Conservation (phyloP, 2,888 invertebrate genomes). For the Acanthoscelides obtectus region DNA sequence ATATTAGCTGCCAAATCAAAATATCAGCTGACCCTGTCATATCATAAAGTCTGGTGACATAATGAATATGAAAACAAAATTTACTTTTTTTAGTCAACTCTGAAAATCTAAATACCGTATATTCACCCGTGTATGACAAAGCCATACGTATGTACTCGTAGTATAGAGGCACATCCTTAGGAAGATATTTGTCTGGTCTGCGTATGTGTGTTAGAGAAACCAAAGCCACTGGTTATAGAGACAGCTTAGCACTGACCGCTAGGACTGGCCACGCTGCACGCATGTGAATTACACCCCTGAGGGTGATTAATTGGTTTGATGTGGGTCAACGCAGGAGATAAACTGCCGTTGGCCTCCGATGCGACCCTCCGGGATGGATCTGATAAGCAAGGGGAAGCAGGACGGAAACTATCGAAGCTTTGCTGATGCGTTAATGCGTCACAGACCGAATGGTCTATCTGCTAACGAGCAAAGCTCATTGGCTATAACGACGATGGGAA, state of each 20-base stretch:
- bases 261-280: not conserved
- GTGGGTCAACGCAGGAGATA: not conserved
- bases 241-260: not conserved
- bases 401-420: not conserved
- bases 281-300: not conserved
- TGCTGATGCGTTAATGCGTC: not conserved
- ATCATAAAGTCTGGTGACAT: too few relatives aligned
- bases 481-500: too few relatives aligned
- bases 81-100: too few relatives aligned
- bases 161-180: too few relatives aligned
- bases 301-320: not conserved
- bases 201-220: too few relatives aligned
- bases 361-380: not conserved
- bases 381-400: not conserved
- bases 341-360: not conserved
- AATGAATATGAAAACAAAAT: too few relatives aligned
- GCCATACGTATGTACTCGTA: too few relatives aligned
- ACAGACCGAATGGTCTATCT: not conserved
- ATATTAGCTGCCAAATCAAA: too few relatives aligned
- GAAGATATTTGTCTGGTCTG: too few relatives aligned
- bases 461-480: not conserved
- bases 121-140: too few relatives aligned
- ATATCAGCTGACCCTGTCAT: too few relatives aligned
- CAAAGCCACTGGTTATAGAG: not conserved
- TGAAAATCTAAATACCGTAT: too few relatives aligned